phyloP scores from a whole-genome alignment of 2,888 invertebrate genomes.

The Trichogramma dendrolimi region DNA sequence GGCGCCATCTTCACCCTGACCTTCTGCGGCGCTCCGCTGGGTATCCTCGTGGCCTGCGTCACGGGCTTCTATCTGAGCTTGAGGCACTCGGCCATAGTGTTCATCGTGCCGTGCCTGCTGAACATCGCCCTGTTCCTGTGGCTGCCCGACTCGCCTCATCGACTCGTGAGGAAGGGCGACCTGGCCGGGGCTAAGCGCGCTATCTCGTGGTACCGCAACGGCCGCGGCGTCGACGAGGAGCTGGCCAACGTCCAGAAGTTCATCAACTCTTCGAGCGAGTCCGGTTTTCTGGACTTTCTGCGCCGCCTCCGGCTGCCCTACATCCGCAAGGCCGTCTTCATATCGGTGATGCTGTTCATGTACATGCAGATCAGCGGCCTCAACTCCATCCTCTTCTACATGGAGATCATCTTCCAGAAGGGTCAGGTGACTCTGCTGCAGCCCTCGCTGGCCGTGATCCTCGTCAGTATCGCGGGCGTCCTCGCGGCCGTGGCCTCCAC shows the following conservation, averaged over 20 bases:
- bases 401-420: slow-evolving; percentile 42
- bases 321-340: slow-evolving; percentile 35
- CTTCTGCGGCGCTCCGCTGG: slow-evolving; percentile 40
- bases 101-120: slow-evolving; percentile 34
- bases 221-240: not conserved
- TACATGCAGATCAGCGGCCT: slow-evolving; percentile 42
- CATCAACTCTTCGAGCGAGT: slow-evolving; percentile 28
- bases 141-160: slow-evolving; percentile 44
- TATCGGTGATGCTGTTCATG: slow-evolving; percentile 35
- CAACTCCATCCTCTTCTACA: slow-evolving; percentile 39
- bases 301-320: slow-evolving; percentile 7
- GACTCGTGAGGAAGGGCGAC: slow-evolving; percentile 10
- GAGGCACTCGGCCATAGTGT: slow-evolving; percentile 38
- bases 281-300: slow-evolving; percentile 15
- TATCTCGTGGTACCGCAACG: slow-evolving; percentile 9
- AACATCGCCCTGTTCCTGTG: slow-evolving; percentile 37
- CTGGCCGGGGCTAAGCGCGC: slow-evolving; percentile 1
- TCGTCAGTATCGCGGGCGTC: slow-evolving; percentile 28
- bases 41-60: slow-evolving; percentile 39
- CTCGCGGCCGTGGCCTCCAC: slow-evolving; percentile 35
- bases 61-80: slow-evolving; percentile 41
- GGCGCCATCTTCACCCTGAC: slow-evolving; percentile 41
- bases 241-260: slow-evolving; percentile 30
- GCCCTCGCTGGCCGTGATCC: slow-evolving; percentile 38
- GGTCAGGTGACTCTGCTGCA: slow-evolving; percentile 34